Conservation (phyloP, 2,113 vertebrate genomes). For the Cheirogaleus medius region DNA sequence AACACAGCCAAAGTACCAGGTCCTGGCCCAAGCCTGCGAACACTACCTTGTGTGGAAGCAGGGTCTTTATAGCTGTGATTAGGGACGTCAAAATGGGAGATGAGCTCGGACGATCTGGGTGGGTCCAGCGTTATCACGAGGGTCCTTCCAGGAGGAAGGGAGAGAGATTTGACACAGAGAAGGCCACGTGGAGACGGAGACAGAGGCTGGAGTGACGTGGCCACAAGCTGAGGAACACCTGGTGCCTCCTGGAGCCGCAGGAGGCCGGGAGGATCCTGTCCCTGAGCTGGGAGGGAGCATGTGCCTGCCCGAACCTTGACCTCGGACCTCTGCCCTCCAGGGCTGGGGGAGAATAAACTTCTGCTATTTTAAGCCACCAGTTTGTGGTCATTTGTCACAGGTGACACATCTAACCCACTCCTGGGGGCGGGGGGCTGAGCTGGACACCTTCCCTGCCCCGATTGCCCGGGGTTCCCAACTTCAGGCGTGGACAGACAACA, state of each 20-base stretch:
- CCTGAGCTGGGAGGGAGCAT: accelerated
- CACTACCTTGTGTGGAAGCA: accelerated
- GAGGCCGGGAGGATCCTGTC: background rate
- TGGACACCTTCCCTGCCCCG: background rate
- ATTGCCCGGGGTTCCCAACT: background rate
- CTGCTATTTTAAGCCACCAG: accelerated
- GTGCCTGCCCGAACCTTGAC: accelerated
- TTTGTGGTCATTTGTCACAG: accelerated
- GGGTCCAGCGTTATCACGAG: accelerated
- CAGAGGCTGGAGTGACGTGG: accelerated
- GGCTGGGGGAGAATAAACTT: accelerated
- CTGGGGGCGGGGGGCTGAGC: background rate
- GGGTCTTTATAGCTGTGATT: accelerated
- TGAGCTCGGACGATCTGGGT: background rate
- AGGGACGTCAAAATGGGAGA: background rate
- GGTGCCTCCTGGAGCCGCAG: background rate
- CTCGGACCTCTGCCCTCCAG: too few species aligned
- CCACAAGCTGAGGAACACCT: accelerated
- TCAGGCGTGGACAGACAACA: accelerated
- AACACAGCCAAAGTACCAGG: accelerated
- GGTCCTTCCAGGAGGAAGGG: background rate
- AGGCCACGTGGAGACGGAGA: accelerated
- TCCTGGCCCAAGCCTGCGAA: accelerated
- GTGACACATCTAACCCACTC: background rate
- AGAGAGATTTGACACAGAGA: accelerated